Conservation (phyloP, 2,888 invertebrate genomes). For the Molorchus minor region DNA sequence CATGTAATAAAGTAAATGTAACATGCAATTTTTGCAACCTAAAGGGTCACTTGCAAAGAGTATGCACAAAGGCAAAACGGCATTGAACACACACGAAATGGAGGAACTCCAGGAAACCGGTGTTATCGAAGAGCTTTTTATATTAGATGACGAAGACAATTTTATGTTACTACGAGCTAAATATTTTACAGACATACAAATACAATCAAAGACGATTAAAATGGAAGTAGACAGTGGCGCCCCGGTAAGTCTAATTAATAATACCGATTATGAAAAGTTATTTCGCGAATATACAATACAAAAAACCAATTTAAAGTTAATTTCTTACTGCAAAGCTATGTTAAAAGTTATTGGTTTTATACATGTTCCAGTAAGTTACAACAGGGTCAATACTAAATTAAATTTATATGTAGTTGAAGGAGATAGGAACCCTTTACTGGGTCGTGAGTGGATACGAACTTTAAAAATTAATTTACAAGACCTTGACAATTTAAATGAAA, state of each 20-base stretch:
- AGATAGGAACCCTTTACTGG: no score
- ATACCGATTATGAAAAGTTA: background rate
- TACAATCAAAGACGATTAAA: no score
- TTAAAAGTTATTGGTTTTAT: constrained; percentile 20
- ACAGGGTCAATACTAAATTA: constrained; percentile 1
- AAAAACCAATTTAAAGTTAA: constrained; percentile 10
- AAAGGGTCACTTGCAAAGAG: constrained; percentile 19
- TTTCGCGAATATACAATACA: constrained; percentile 3
- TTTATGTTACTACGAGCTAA: constrained; percentile 4
- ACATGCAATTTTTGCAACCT: background rate
- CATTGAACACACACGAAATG: constrained; percentile 14
- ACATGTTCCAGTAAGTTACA: constrained; percentile 7
- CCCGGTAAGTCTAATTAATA: constrained; percentile 17
- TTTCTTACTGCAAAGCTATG: constrained; percentile 26
- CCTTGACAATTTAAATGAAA: no score
- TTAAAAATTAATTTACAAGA: no score
- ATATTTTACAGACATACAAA: no score
- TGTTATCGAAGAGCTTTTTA: constrained; percentile 13
- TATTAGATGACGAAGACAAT: constrained; percentile 2
- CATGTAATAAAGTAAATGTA: constrained; percentile 10
- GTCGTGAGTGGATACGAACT: no score
- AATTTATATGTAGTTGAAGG: constrained; percentile 26
- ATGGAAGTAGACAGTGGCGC: constrained; percentile 25
- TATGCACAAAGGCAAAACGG: constrained; percentile 15
- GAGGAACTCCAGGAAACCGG: constrained; percentile 8